Percentiles rank a stretch among this genome's conserved stretches.
These are phyloP conservation scores for Ricordea florida DNA, from an alignment of 92 coral and sea anemone species.

Conservation along the genomic window DNA sequence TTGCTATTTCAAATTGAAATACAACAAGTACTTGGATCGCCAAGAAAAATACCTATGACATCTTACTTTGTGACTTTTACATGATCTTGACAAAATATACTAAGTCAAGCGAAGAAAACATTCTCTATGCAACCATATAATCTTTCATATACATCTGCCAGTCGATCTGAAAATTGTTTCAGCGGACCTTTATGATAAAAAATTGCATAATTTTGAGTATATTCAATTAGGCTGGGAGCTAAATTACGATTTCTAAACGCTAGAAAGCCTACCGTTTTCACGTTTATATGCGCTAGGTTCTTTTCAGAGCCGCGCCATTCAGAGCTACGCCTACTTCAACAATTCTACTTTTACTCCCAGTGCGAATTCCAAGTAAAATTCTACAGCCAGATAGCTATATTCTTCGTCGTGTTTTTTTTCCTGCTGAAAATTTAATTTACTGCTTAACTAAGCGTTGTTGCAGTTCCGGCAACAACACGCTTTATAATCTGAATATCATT, in stretches of 20 bases:
- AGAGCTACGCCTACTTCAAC: background rate
- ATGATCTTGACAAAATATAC: too few relatives aligned
- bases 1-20: constrained; percentile 8
- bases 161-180: too few relatives aligned
- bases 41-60: too few relatives aligned
- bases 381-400: background rate
- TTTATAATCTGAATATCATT: constrained; percentile 2
- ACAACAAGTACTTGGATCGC: background rate
- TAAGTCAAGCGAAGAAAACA: background rate
- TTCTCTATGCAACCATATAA: too few relatives aligned
- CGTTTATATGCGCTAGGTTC: too few relatives aligned
- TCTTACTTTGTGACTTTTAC: too few relatives aligned
- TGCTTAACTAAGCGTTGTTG: constrained; percentile 3
- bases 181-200: constrained; percentile 20
- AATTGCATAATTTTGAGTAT: background rate
- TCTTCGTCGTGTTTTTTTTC: too few relatives aligned
- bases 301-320: too few relatives aligned
- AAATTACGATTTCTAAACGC: constrained; percentile 3
- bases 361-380: constrained; percentile 12
- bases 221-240: constrained; percentile 34
- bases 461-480: constrained; percentile 19
- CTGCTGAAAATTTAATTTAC: too few relatives aligned
- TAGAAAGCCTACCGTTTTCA: background rate
- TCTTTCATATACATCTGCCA: too few relatives aligned
- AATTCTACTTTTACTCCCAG: constrained; percentile 3